A percentile compares a stretch with the other conserved stretches of the same genome.
Conservation (phyloP, 23 tunicate species). For the Halocynthia roretzi region DNA sequence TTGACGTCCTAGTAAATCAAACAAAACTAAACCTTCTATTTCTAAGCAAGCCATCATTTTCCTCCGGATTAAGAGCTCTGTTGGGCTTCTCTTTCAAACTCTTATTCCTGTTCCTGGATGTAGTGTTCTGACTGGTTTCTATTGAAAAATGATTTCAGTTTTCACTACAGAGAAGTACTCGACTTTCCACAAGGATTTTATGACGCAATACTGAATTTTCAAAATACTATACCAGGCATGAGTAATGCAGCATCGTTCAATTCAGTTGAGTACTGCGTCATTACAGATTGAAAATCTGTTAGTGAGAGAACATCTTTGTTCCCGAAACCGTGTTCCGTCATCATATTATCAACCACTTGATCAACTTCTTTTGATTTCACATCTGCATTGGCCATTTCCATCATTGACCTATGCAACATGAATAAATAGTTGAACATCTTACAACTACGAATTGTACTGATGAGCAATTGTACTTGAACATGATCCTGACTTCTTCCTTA, state of each 20-base stretch:
- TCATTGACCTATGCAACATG: slow-evolving; percentile 43
- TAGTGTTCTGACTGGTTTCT: too few species aligned
- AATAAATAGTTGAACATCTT: too few species aligned
- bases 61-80: too few species aligned
- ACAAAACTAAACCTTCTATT: too few species aligned
- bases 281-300: slow-evolving; percentile 49
- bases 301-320: slow-evolving; percentile 41
- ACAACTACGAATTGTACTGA: too few species aligned
- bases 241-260: slow-evolving; percentile 43
- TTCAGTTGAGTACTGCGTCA: slow-evolving; percentile 49
- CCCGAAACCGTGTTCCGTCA: slow-evolving; percentile 41
- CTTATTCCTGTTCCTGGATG: too few species aligned
- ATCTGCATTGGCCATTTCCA: slow-evolving; percentile 74
- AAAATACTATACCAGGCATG: slow-evolving; percentile 28
- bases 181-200: too few species aligned
- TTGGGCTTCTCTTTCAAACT: too few species aligned
- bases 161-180: too few species aligned
- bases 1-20: too few species aligned
- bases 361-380: slow-evolving; percentile 48
- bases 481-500: slow-evolving; percentile 22
- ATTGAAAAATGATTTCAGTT: too few species aligned
- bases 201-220: neutral
- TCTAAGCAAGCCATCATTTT: too few species aligned
- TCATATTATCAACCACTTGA: slow-evolving; percentile 56
- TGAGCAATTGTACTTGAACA: slow-evolving; percentile 16